phyloP scores from a whole-genome alignment of 2,113 vertebrate genomes.

The Tupaia chinensis region DNA sequence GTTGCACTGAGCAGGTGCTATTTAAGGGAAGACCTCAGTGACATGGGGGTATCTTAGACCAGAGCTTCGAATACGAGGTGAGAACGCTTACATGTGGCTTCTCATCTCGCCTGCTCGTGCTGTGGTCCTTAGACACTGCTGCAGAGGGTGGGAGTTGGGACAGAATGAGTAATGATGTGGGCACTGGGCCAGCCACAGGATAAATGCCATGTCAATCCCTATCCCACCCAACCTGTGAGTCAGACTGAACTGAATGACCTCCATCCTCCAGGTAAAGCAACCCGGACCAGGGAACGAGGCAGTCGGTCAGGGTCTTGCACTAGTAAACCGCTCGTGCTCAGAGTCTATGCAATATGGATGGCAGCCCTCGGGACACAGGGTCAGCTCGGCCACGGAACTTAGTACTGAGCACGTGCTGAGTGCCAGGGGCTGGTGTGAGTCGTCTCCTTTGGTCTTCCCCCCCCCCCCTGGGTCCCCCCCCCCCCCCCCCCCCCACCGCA shows the following conservation, averaged over 20 bases:
- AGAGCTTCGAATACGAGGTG: not conserved
- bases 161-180: not conserved
- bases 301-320: not conserved
- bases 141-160: fast-evolving
- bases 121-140: not conserved
- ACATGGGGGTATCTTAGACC: no score
- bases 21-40: not conserved
- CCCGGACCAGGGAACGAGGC: not conserved
- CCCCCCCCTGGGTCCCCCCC: no score
- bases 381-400: not conserved
- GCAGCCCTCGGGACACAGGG: not conserved
- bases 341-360: not conserved
- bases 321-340: not conserved
- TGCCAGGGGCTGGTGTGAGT: not conserved
- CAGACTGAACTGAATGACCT: not conserved
- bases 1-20: not conserved
- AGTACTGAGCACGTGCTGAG: not conserved
- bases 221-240: not conserved
- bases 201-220: not conserved
- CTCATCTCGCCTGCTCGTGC: not conserved
- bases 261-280: not conserved
- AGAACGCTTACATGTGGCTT: not conserved
- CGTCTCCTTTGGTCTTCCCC: no score
- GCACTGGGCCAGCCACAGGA: not conserved
- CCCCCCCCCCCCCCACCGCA: not conserved